Percentiles rank a stretch among this genome's conserved stretches.
These are phyloP conservation scores for Alcedo atthis DNA, from an alignment of 2,797 vertebrate genomes.

Conservation along the genomic window DNA sequence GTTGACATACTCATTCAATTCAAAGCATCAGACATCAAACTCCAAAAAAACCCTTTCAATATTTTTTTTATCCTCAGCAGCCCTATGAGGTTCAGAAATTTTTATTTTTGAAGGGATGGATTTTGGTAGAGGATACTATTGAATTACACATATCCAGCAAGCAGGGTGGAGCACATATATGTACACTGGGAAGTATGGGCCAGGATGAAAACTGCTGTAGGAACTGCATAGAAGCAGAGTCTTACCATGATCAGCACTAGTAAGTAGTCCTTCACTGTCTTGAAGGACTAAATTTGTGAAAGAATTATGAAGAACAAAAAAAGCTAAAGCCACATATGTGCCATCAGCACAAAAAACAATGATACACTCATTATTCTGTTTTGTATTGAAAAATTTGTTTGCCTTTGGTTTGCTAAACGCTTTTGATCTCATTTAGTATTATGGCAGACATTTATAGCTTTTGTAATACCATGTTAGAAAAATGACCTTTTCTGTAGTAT, in stretches of 20 bases:
- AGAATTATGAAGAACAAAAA: background rate
- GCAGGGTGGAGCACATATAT: rapidly evolving
- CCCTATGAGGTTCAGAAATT: background rate
- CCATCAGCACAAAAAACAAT: background rate
- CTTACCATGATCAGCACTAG: background rate
- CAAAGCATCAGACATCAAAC: background rate
- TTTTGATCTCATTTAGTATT: background rate
- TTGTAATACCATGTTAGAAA: background rate
- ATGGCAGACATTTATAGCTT: background rate
- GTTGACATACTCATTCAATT: background rate
- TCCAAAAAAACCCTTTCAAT: background rate
- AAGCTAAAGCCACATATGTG: background rate
- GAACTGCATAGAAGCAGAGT: background rate
- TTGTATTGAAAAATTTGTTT: background rate
- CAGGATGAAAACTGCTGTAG: background rate
- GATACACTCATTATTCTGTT: background rate
- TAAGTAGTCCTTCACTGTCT: background rate
- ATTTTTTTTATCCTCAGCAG: background rate
- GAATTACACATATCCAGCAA: background rate
- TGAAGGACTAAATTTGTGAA: background rate
- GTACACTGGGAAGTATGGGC: background rate
- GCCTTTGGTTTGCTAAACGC: background rate
- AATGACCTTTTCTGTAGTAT: background rate
- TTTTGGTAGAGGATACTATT: background rate
- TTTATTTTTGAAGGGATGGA: background rate